Base-by-base conservation (phyloP, 1,140 invertebrate species). In the Panagrolaimus sp. region DNA sequence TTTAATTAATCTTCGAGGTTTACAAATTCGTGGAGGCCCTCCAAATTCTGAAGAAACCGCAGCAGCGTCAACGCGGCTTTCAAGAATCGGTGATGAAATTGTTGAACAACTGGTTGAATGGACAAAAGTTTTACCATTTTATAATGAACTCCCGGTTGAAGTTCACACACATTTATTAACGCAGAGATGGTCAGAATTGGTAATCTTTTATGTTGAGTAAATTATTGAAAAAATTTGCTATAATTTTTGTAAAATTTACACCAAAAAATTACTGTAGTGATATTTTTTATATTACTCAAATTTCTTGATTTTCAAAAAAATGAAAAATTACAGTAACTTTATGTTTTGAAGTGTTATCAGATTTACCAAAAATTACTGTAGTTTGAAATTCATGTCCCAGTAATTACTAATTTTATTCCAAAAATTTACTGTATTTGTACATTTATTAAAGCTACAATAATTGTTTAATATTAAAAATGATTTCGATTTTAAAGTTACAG, bases 71-170 rank as follows among this genome's bases (percentile, higher is more conserved):
- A 62, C 77, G 63, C 76, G 76, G 26, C 78, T 81, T 45, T 82
- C 78, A 14, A 26, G 65, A 28, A 78, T 81, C 43, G 77, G 83
- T 0, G 81, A 83, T 65, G 83, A 83, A 71, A 83, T 83, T 43
- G 78, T 83, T 14, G 81, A 93, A 86, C 94, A 96, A 85, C 88
- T 97, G 85, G 93, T 97, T 69, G 92, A 95, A 85, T 98, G 94
- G 94, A 96, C 94, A 76, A 95, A 95, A 85, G 89, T 93, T 84
- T 86, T 98, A 84, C 94, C 94, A 43, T 97, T 97, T 86, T 96
- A 96, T 83, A 87, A 90, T 83, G 93, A 96, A 85, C 89, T 96
- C 73, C 92, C 93, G 28, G 91, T 95, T 70, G 91, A 94, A 85
- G 90, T 87, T 17, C 84, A 95, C 83, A 94, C 93, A 64, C 90